Percentiles rank a stretch among this genome's conserved stretches.
These are phyloP conservation scores for Calidris pygmaea DNA, from an alignment of 2,113 vertebrate species.

Conservation along the genomic window DNA sequence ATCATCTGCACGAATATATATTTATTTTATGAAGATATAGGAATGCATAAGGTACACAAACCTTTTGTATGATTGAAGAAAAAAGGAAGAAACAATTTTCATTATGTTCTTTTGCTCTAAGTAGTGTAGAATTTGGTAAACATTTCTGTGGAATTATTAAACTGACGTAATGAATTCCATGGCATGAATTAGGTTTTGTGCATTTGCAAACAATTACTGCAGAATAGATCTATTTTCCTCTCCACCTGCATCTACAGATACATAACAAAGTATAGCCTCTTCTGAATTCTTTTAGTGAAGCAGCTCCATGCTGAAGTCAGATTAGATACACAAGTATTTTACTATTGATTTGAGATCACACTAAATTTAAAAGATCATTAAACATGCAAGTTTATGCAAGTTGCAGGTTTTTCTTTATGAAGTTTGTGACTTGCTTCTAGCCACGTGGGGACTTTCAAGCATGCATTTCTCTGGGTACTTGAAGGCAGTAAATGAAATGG, in stretches of 20 bases:
- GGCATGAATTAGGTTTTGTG: not conserved
- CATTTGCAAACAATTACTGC: not conserved
- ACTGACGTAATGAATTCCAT: not conserved
- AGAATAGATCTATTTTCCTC: not conserved
- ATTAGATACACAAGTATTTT: not conserved
- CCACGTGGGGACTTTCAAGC: accelerated
- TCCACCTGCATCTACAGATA: not conserved
- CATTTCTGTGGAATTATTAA: not conserved
- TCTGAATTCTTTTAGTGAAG: not conserved
- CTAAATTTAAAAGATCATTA: not conserved
- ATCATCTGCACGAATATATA: not conserved
- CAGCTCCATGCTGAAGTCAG: not conserved
- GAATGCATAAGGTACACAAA: not conserved
- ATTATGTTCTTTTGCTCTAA: not conserved
- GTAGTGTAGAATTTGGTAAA: not conserved
- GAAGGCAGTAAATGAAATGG: not conserved
- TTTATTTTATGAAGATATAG: not conserved
- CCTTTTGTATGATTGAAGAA: not conserved
- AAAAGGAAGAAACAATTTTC: not conserved
- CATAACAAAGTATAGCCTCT: not conserved
- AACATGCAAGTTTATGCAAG: not conserved
- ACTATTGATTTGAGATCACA: not conserved
- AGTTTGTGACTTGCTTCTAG: not conserved
- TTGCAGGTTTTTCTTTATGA: not conserved
- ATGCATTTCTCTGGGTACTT: not conserved